These are phyloP conservation scores for Bombus consobrinus DNA, from an alignment of 1,140 invertebrate species.

Conservation along the genomic window DNA sequence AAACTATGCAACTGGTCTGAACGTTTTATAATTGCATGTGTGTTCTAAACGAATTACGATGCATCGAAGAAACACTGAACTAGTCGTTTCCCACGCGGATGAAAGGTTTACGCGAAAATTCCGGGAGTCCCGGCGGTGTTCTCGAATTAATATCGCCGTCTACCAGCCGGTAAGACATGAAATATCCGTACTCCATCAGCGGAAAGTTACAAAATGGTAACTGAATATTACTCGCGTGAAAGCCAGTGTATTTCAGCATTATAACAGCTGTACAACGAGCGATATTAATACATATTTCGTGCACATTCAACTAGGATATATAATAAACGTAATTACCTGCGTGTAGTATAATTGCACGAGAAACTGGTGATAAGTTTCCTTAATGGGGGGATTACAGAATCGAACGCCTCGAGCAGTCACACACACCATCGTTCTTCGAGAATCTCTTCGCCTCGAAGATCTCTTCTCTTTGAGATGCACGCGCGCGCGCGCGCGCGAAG, in stretches of 20 bases:
- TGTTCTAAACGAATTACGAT: background rate
- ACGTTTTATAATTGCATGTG: background rate
- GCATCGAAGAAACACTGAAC: background rate
- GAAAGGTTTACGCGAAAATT: constrained; percentile 9
- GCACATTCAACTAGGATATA: constrained; percentile 16
- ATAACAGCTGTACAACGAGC: constrained; percentile 1
- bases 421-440: constrained; percentile 20
- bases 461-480: background rate
- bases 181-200: background rate
- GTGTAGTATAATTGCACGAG: constrained; percentile 40
- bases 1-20: background rate
- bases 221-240: constrained; percentile 29
- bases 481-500: background rate
- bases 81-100: background rate
- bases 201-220: constrained; percentile 33
- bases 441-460: background rate
- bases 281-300: constrained; percentile 32
- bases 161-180: background rate
- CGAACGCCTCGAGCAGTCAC: constrained; percentile 48
- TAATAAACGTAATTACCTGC: constrained; percentile 26
- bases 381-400: constrained; percentile 52
- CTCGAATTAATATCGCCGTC: constrained; percentile 14
- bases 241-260: constrained; percentile 14
- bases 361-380: constrained; percentile 44
- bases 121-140: background rate